These are phyloP conservation scores for Hypselothyrea guttata DNA, from an alignment of 2,888 invertebrate genomes.

Conservation along the genomic window DNA sequence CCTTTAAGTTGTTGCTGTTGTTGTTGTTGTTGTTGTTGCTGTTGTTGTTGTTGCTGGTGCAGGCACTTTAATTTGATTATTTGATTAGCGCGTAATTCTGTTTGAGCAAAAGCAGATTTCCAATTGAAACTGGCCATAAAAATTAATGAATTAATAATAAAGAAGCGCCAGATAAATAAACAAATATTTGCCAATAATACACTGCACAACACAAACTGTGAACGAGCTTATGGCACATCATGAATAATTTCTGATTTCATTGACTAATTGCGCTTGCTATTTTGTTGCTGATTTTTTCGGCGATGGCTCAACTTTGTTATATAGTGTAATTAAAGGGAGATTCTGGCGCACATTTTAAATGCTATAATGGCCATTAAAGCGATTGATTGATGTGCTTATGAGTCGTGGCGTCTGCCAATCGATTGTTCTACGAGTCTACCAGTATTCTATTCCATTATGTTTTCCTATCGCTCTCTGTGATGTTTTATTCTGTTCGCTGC, in stretches of 20 bases:
- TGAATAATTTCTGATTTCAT: not conserved
- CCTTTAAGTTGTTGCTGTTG: not conserved
- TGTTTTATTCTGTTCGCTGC: not conserved
- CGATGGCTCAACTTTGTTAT: slow-evolving; percentile 6
- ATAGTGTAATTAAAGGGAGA: slow-evolving; percentile 32
- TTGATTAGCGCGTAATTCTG: slow-evolving; percentile 41
- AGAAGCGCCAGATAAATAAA: slow-evolving; percentile 5
- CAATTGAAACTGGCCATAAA: slow-evolving; percentile 33
- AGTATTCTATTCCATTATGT: slow-evolving; percentile 1
- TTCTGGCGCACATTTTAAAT: slow-evolving; percentile 14
- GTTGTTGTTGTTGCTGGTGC: not conserved
- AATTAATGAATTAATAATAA: slow-evolving; percentile 17
- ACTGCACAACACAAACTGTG: slow-evolving; percentile 7
- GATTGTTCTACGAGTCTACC: not conserved
- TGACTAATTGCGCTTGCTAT: not conserved
- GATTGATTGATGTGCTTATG: slow-evolving; percentile 49
- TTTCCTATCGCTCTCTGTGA: not conserved
- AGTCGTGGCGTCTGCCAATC: slow-evolving; percentile 6
- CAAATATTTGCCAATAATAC: slow-evolving; percentile 20
- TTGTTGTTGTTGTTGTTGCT: not conserved
- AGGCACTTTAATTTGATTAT: slow-evolving; percentile 34
- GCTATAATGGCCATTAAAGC: slow-evolving; percentile 32
- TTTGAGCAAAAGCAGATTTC: slow-evolving; percentile 42
- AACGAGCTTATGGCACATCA: not conserved
- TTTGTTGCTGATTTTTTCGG: not conserved